Base-by-base conservation (phyloP, 1,140 invertebrate genomes). In the Hydropsyche tenuis region DNA sequence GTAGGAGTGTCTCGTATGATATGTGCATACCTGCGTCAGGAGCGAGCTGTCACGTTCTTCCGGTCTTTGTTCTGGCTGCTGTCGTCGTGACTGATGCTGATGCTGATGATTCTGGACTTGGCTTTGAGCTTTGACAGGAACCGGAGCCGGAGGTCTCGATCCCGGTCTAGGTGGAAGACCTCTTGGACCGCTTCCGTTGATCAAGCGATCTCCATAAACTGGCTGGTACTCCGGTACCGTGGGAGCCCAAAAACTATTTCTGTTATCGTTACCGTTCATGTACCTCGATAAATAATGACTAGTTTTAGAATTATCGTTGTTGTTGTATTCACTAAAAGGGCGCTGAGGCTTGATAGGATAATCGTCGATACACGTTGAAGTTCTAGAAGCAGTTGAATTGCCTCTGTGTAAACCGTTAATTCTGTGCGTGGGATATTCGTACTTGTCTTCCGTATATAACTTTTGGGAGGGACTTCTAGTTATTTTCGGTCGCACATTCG, bases 261-360 rank as follows among this genome's bases (percentile, higher is more conserved):
- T 75, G 68, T 73, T 69, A 18, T 65, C 68, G 18, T 46, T 9
- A 27, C 68, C 75, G 46, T 73, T 75, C n/a, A 73, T 63, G 30
- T 77, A 77, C 46, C 76, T 73, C 56, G 73, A 66, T 46, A 75
- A 62, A 45, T 70, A 77, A 46, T 77, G 76, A 71, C 76, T 73
- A 73, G 65, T 46, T 70, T 74, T 77, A 16, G 4, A 6, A 43
- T 62, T 69, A 23, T 75, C 73, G 65, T 77, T 77, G 69, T 77
- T 77, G 48, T 77, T 77, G 60, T 77, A 77, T 78, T 86, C 85
- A 79, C 85, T 86, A 73, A 84, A 85, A 3, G 85, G 85, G 46
- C 85, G 79, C 16, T 78, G 43, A 18, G 74, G 72, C 63, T 75
- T 77, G 20, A 69, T 43, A 25, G 70, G 66, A 46, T 22, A 66